A percentile compares a stretch with the other conserved stretches of the same genome.
Conservation (phyloP, 2,113 vertebrate species). For the Gymnobelideus leadbeateri region DNA sequence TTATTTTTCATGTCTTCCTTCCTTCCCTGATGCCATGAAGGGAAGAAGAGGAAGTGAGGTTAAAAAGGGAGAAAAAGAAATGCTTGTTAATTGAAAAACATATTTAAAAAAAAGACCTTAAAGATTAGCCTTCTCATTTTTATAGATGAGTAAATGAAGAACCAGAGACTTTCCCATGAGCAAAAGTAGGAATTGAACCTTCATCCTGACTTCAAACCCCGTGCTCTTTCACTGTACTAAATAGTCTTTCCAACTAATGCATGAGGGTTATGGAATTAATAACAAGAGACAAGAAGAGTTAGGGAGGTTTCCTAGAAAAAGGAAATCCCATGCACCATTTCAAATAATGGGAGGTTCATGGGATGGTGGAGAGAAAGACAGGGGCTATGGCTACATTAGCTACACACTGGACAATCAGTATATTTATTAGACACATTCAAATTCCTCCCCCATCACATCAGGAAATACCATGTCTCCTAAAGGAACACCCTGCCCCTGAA, state of each 20-base stretch:
- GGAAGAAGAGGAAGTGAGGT: no score
- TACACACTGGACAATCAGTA: neutral
- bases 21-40: no score
- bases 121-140: no score
- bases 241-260: neutral
- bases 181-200: neutral
- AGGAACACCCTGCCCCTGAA: constrained; percentile 13
- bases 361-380: neutral
- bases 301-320: constrained; percentile 40
- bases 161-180: neutral
- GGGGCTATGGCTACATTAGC: neutral
- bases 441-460: neutral
- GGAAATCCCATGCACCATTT: neutral
- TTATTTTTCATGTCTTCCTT: no score
- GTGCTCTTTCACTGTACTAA: neutral
- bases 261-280: no score
- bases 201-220: neutral
- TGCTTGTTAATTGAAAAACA: no score
- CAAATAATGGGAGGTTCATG: constrained; percentile 32
- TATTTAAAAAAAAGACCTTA: no score
- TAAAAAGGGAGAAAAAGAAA: no score
- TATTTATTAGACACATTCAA: neutral
- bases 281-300: neutral
- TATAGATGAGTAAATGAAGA: neutral
- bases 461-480: constrained; percentile 28